phyloP scores from a whole-genome alignment of 2,797 vertebrate species.

The Acanthiza pusilla region DNA sequence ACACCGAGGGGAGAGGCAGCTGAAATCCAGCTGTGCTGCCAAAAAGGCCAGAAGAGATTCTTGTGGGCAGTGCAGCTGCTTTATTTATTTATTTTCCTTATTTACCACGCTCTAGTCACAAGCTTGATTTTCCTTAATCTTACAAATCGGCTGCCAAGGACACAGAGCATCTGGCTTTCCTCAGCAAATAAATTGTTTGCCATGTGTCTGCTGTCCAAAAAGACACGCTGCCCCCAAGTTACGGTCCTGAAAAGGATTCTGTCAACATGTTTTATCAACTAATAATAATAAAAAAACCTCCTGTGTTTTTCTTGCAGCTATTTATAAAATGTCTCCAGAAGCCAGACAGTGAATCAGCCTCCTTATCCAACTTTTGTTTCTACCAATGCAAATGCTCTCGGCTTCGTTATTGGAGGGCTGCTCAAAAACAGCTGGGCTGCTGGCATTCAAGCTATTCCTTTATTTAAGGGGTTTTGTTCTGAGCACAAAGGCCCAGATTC shows the following conservation, averaged over 20 bases:
- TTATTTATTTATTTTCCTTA: conserved; percentile 54
- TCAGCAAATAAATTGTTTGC: conserved; percentile 57
- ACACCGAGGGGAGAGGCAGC: neutral
- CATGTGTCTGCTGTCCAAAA: conserved; percentile 53
- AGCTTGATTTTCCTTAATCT: conserved; percentile 43
- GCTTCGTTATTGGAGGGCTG: conserved; percentile 40
- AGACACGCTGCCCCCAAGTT: conserved; percentile 46
- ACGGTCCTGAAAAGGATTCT: conserved; percentile 59
- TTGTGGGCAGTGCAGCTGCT: neutral
- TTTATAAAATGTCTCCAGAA: conserved; percentile 67
- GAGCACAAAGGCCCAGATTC: conserved; percentile 16
- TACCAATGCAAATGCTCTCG: conserved; percentile 35
- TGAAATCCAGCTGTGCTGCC: conserved; percentile 23
- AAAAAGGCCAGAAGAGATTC: neutral
- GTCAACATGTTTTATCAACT: conserved; percentile 65
- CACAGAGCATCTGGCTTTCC: conserved; percentile 45
- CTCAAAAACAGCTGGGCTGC: conserved; percentile 57
- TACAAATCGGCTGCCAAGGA: conserved; percentile 44
- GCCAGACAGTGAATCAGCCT: conserved; percentile 61
- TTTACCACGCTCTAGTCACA: conserved; percentile 41
- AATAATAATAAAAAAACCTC: conserved; percentile 32
- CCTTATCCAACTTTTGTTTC: conserved; percentile 68
- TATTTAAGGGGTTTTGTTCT: conserved; percentile 51
- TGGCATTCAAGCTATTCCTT: conserved; percentile 60
- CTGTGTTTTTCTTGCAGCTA: conserved; percentile 63